Conservation (phyloP, 2,113 vertebrate species). For the Hystrix brachyura region DNA sequence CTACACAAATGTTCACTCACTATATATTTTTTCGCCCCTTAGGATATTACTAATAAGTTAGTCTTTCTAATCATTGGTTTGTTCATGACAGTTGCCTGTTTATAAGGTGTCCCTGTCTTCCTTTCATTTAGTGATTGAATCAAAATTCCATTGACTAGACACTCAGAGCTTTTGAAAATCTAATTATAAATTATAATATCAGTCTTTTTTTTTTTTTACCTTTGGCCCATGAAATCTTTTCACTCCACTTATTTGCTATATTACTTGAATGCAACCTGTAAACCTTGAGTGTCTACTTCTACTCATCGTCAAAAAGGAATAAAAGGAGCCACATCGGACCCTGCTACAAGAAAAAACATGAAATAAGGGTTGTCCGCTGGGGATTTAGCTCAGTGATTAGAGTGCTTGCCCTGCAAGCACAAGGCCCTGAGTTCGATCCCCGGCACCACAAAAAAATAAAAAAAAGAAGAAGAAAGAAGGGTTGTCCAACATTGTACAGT, state of each 20-base stretch:
- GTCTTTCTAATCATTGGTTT: background rate
- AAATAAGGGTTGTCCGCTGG: background rate
- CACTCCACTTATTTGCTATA: background rate
- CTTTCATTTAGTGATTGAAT: background rate
- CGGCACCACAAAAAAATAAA: background rate
- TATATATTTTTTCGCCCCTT: background rate
- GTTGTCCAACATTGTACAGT: background rate
- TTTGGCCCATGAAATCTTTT: background rate
- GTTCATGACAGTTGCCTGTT: background rate
- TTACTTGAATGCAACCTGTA: background rate
- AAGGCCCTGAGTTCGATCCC: no score
- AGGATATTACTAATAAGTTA: background rate
- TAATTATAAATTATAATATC: background rate
- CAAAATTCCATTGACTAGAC: background rate
- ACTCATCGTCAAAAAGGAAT: background rate
- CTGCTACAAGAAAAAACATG: background rate
- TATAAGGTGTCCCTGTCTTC: background rate
- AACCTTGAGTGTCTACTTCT: background rate
- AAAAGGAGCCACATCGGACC: background rate
- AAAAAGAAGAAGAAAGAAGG: background rate
- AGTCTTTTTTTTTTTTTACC: background rate
- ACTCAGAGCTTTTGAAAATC: background rate
- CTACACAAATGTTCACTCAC: background rate
- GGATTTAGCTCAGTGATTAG: no score
- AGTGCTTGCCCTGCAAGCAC: no score